Base-by-base conservation (phyloP, 2,797 vertebrate genomes). In the Poeciliopsis gracilis region DNA sequence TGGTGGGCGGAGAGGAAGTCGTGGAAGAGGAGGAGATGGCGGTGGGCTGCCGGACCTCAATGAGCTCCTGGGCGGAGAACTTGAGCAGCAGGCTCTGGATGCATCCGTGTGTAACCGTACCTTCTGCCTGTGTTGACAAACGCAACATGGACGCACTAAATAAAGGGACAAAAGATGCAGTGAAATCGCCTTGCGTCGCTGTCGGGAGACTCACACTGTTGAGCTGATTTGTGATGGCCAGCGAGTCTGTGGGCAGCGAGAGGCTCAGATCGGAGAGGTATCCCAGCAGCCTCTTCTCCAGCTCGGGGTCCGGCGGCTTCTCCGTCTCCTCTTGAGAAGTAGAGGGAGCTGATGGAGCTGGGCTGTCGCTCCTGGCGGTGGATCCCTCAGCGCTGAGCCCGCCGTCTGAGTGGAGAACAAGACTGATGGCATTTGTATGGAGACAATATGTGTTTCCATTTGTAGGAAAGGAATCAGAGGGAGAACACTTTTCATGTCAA, bases 61-160 rank as follows among this genome's bases (percentile, higher is more conserved):
- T 98, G 78, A 98, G 93, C 85, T 98, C 97, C 89, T 98, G 97
- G 75, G 97, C 97, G 0, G 97, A 97, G 90, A 98, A 98, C 75
- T 98, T 98, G 63, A 98, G 96, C 73, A 98, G 93, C 33, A 98
- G 95, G 83, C 97, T 98, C 89, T 97, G 97, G 86, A 98, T 97
- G 76, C 95, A 96, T 28, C 92, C 89, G 18, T 96, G 97, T 72
- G 94, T 95, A 30, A 96, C 95, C 4, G 95, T 91, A 41, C 95
- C 87, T 80, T 97, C 96, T n/a, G 96, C 93, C 97, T 98, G 90
- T 20, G 23, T 51, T 0, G 38, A 75, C 20, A 72, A 72, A 74
- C 3, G 72, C 20, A 72, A 72, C 28, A 25, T 46, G 2, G 63
- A 63, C 4, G 0, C 8, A 13, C 5, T 49, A 3, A 13, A 41